Evolutionary conservation across 1,140 invertebrate species (phyloP).

Genomic region (Pseudomyrmex cubaensis): DNA sequence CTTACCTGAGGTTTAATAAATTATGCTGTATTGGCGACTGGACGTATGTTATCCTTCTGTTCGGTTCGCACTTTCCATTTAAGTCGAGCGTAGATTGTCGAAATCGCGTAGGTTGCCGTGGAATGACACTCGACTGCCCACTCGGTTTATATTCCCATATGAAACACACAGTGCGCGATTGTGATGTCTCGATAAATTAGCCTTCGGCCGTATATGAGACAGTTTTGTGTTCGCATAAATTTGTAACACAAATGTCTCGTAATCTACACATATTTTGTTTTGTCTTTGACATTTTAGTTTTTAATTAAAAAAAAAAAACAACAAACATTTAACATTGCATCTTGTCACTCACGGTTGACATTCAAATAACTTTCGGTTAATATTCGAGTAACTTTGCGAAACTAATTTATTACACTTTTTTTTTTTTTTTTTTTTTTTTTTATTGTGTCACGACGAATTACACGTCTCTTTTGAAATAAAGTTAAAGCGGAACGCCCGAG

Average conservation of each 20-base stretch:
- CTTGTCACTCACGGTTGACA: no score
- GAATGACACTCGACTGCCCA: conserved; percentile 73
- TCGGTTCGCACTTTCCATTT: conserved; percentile 48
- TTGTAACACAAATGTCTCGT: neutral
- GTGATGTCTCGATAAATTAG: conserved; percentile 14
- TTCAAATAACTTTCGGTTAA: no score
- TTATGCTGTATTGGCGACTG: neutral
- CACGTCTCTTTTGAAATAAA: neutral
- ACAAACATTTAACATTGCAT: no score
- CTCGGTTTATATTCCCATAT: conserved; percentile 7
- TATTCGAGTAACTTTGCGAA: no score
- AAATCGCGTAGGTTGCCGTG: conserved; percentile 71
- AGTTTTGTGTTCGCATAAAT: conserved; percentile 22
- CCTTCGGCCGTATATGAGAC: neutral
- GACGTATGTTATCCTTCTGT: conserved; percentile 13
- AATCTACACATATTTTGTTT: neutral
- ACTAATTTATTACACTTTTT: no score
- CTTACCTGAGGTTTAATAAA: no score
- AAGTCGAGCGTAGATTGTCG: conserved; percentile 50
- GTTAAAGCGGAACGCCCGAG: neutral
- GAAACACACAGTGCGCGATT: conserved; percentile 17
- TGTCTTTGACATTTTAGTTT: neutral
- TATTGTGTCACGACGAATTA: neutral
- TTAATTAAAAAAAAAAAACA: no score
- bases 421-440: no score